Base-by-base conservation (phyloP, 64 coral and sea anemone genomes). In the Montipora cactus region DNA sequence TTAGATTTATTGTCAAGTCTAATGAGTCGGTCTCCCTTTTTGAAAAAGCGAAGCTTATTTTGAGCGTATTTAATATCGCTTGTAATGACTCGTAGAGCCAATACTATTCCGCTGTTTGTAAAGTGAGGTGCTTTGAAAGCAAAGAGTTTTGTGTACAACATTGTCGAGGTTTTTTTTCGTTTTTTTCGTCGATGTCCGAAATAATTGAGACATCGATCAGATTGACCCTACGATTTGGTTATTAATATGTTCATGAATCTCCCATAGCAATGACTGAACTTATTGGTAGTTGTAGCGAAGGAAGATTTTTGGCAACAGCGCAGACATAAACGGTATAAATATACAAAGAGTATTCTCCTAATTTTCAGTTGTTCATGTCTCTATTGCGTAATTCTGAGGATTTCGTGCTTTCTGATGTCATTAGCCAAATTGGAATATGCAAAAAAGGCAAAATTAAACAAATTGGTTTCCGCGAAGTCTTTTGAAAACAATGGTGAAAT, bases 1-100 rank as follows among this genome's bases (percentile, higher is more conserved):
- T 48, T 9, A 49, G 62, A 49, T 50, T 8, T 12, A 86, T 44
- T 86, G 82, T 50, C 82, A 86, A 15, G 67, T 72, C 51, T 86
- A 46, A 86, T 86, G 47, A 71, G 9, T 50, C 82, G 70, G 82
- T 86, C 81, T 46, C 45, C 64, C 69, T 85, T 85, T 70, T 69
- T 72, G 47, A 70, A 71, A 84, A 86, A 86, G 45, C 82, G 68
- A 86, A 86, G 66, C 66, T 72, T 72, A 49, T 44, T 49, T 37
- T 49, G 19, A 64, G 64, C 82, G 47, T 86, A 71, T 70, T 7
- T 44, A 77, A 67, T 86, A 47, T 46, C 9, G 45, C 18, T 49
- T 70, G 44, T 71, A 64, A 71, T 72, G 62, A 86, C 82, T 44
- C 4, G 71, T 50, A 7, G 66, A 58, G 37, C 25, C 44, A 67